Evolutionary conservation across 2,113 vertebrate genomes (phyloP), one percentile per base, ranked within the genome.

Genomic region (Neolamprologus sp.): DNA sequence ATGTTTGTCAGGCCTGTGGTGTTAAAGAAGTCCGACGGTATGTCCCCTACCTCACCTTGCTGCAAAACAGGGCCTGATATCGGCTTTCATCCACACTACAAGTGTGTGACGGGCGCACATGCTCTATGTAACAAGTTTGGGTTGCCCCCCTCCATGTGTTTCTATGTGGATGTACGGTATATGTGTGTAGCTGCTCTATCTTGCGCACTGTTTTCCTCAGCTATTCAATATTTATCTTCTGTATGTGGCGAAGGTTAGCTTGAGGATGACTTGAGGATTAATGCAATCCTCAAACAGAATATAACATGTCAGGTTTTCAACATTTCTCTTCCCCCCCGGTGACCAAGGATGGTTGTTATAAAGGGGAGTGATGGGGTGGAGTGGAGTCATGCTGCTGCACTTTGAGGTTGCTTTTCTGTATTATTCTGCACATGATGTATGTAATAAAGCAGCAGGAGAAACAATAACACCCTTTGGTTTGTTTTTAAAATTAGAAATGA

Each of bases 11-110:
- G 92, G 87, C 84, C 84, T 87, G 87, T 88, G 88, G 90, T 90
- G 93, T 89, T 91, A 86, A 92, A 92, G 93, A 84, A 92, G 88
- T 87, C 90, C 45, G 89, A 94, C 91, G 89, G 91, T 80, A 45
- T 93, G 95, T 95, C 95, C 95, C 95, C 94, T 89, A 94, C 91
- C 92, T 95, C 94, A 94, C 95, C 94, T 94, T 95, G 87, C 87
- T 92, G 94, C 83, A 90, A 75, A 94, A 93, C 91, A 89, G 82
- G 82, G 88, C 55, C 91, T 90, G 83, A 90, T 94, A 95, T 94
- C 91, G 85, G 89, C 88, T 94, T 93, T 94, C 91, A 91, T 93
- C 83, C 88, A n/a, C 47, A 49, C 63, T 87, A 84, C 85, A 83
- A 88, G 86, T 88, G 78, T 91, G 85, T 87, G 79, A 47, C 26